phyloP scores from a whole-genome alignment of 1,140 invertebrate species.

The Venustaconcha ellipsiformis region DNA sequence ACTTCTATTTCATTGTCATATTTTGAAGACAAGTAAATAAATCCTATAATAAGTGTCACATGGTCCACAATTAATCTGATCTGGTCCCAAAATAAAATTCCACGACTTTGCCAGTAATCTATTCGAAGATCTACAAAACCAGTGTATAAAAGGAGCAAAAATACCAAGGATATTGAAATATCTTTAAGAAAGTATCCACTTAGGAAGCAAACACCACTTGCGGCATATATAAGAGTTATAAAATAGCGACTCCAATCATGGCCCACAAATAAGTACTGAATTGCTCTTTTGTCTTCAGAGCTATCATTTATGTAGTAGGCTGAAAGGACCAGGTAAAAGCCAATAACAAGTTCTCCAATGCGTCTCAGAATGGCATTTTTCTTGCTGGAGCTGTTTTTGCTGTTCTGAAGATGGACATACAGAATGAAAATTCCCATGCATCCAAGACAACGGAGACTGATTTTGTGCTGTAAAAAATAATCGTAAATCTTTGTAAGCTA shows the following conservation, averaged over 20 bases:
- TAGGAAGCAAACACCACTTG: constrained; percentile 49
- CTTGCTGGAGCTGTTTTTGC: constrained; percentile 14
- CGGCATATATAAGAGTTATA: constrained; percentile 34
- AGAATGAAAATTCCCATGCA: constrained; percentile 48
- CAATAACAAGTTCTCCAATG: constrained; percentile 48
- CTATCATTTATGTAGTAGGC: constrained; percentile 46
- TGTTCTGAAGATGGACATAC: constrained; percentile 34
- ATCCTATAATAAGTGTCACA: constrained; percentile 35
- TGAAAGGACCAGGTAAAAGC: constrained; percentile 40
- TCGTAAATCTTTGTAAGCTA: background rate
- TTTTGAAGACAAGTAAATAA: constrained; percentile 11
- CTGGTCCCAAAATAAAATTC: constrained; percentile 48
- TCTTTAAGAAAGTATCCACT: constrained; percentile 49
- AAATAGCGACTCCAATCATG: constrained; percentile 44
- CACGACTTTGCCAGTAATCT: constrained; percentile 39
- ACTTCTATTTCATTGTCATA: too few species aligned
- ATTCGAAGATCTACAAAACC: constrained; percentile 40
- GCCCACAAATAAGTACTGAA: constrained; percentile 40
- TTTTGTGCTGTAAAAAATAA: constrained; percentile 36
- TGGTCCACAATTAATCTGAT: constrained; percentile 39
- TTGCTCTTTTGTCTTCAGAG: constrained; percentile 41
- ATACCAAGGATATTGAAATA: constrained; percentile 39
- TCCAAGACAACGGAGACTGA: constrained; percentile 40
- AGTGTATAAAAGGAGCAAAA: constrained; percentile 19
- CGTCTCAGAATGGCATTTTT: constrained; percentile 33